phyloP scores from a whole-genome alignment of 2,113 vertebrate genomes.

The Tiliqua scincoides region DNA sequence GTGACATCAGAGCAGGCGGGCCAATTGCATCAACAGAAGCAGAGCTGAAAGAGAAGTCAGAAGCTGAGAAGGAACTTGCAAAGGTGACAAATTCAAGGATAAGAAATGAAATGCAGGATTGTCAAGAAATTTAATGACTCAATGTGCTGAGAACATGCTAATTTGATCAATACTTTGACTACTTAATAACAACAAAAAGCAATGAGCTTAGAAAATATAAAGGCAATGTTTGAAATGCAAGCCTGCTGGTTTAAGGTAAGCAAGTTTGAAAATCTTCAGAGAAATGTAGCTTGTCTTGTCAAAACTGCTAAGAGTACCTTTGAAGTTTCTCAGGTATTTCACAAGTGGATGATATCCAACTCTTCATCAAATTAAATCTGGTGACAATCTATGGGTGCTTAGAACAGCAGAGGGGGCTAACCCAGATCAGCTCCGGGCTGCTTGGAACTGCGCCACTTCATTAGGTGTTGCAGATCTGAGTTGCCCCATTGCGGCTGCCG shows the following conservation, averaged over 20 bases:
- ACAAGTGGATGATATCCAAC: background rate
- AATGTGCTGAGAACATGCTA: background rate
- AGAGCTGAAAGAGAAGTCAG: background rate
- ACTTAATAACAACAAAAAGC: background rate
- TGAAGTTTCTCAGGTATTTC: background rate
- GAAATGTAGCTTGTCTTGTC: background rate
- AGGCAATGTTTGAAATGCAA: no score
- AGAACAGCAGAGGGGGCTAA: no score
- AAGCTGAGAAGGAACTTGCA: background rate
- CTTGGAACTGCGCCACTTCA: no score
- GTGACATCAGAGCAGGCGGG: background rate
- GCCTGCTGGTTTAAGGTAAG: no score
- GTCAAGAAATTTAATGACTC: background rate
- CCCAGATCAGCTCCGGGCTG: no score
- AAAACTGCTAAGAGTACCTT: background rate
- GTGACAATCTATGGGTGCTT: background rate
- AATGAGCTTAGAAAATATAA: background rate
- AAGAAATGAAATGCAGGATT: background rate
- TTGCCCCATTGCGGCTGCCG: no score
- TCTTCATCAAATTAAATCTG: background rate
- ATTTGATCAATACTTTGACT: no score
- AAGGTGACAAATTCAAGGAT: background rate
- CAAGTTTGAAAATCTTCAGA: background rate
- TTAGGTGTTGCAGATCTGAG: no score
- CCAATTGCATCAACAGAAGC: background rate